Evolutionary conservation across 2,113 vertebrate genomes (phyloP).

Genomic region (Cyprinodon brontotheroides): DNA sequence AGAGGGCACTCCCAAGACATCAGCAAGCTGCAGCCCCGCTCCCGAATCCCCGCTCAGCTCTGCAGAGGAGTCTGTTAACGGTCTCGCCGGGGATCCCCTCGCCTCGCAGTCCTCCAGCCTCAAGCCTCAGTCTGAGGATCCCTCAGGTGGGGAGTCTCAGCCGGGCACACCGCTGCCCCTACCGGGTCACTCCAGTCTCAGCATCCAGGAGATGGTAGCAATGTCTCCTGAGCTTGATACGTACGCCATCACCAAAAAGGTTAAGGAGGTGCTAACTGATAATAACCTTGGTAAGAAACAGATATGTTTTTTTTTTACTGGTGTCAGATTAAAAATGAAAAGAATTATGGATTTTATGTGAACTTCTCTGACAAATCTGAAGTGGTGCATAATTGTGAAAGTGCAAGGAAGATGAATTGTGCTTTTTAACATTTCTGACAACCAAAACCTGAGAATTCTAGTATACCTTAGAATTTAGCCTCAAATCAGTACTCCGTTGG

Average conservation of each 20-base stretch:
- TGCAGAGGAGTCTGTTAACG: conserved; percentile 90
- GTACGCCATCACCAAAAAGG: conserved; percentile 94
- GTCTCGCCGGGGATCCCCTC: conserved; percentile 78
- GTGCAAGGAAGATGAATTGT: no score
- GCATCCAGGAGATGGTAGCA: conserved; percentile 92
- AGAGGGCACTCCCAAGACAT: conserved; percentile 96
- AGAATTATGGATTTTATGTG: neutral
- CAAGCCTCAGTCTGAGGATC: conserved; percentile 82
- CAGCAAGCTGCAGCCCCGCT: conserved; percentile 94
- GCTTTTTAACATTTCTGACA: no score
- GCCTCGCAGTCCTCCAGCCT: conserved; percentile 85
- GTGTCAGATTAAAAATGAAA: no score
- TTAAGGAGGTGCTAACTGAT: conserved; percentile 95
- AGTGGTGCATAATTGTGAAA: no score
- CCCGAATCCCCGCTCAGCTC: conserved; percentile 95
- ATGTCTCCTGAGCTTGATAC: conserved; percentile 96
- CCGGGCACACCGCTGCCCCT: conserved; percentile 84
- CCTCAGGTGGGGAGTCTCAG: conserved; percentile 84
- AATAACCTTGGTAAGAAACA: conserved; percentile 92
- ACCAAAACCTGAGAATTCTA: no score
- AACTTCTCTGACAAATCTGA: neutral
- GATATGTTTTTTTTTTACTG: neutral
- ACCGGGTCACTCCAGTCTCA: conserved; percentile 86
- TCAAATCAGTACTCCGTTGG: no score
- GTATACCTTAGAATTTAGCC: no score